Evolutionary conservation across 2,113 vertebrate species (phyloP).

Genomic region (Neofelis nebulosa): DNA sequence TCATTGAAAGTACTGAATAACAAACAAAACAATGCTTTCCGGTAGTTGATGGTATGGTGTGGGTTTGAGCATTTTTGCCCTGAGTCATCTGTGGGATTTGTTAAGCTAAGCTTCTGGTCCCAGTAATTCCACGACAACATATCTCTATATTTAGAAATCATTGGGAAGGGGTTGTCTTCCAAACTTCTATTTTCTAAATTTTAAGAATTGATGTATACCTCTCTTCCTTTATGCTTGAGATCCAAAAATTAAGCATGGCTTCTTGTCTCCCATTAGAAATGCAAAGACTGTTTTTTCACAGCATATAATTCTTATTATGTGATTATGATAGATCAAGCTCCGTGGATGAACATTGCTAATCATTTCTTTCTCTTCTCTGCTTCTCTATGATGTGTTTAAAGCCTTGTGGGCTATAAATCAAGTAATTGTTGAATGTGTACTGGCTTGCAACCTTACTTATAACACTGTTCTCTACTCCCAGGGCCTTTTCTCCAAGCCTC

Average conservation of each 20-base stretch:
- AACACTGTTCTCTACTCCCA: not conserved
- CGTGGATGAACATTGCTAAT: not conserved
- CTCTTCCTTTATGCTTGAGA: not conserved
- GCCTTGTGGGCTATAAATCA: conserved; percentile 11
- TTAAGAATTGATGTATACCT: not conserved
- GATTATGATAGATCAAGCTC: not conserved
- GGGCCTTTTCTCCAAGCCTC: not conserved
- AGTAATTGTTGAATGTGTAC: conserved; percentile 16
- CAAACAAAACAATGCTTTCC: not conserved
- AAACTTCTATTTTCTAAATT: conserved; percentile 9
- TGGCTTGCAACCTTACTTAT: not conserved
- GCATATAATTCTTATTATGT: not conserved
- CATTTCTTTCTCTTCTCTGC: not conserved
- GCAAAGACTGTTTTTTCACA: not conserved
- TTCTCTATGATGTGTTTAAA: conserved; percentile 42
- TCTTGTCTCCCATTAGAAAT: not conserved
- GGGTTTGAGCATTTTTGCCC: not conserved
- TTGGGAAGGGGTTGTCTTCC: not conserved
- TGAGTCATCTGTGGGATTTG: not conserved
- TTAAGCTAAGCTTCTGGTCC: not conserved
- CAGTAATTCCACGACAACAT: not conserved
- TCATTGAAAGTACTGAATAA: not conserved
- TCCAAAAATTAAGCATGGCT: not conserved
- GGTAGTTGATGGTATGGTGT: not conserved
- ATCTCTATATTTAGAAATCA: conserved; percentile 31